Base-by-base conservation (phyloP, 2,113 vertebrate genomes). In the Epinephelus fuscoguttatus region DNA sequence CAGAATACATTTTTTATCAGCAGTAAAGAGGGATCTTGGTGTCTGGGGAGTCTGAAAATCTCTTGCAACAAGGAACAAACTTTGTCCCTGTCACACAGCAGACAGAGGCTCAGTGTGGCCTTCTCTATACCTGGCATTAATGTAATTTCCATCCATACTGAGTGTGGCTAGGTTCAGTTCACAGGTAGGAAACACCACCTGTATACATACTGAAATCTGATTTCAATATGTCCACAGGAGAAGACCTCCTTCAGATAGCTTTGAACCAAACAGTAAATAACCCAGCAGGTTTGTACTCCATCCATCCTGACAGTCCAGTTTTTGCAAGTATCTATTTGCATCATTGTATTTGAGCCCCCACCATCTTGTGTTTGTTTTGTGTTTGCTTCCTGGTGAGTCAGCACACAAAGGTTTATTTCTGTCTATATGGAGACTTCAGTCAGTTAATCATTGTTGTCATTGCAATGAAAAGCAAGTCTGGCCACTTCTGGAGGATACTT, bases 241-340 rank as follows among this genome's bases (percentile, higher is more conserved):
- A 56, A 60, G 57, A 60, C 37, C 27, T 64, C 23, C 52, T 64
- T 62, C 64, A 33, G 40, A 59, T 19, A 64, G 19, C 33, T 66
- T 59, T 61, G 55, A 78, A 37, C 47, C 59, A 14, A 2, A 59
- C 6, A 50, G 33, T 47, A 77, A 77, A 80, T 56, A 77, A 12
- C 50, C 18, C 3, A 12, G 53, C 70, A 56, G 27, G 7, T 61
- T 61, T 72, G 18, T 40, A 15, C 18, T 33, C 19, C 40, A 71
- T 67, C 70, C 25, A 72, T 64, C 42, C 49, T 23, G 60, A 61
- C 25, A 50, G 75, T 74, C 73, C 72, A 69, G 62, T 55, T 78
- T 61, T 70, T 50, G 57, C 12, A 23, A 23, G 17, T 37, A 42
- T 79, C 45, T 68, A 27, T 67, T 71, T 67, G 37, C 71, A 60